Conservation (phyloP, 2,797 vertebrate species). For the Yasuhikotakia modesta region DNA sequence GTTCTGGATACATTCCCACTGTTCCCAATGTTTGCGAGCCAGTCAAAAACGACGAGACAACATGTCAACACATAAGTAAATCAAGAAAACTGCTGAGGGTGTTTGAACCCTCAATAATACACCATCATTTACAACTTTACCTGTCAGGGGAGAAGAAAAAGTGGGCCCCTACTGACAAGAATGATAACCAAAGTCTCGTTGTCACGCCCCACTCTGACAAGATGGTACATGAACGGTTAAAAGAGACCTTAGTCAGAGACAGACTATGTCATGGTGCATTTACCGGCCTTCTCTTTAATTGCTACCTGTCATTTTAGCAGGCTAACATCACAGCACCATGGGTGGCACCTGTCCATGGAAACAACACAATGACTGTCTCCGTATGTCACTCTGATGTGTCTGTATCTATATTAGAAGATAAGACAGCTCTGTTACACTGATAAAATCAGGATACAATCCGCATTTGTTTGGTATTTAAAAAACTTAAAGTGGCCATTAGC, state of each 20-base stretch:
- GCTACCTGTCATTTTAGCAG: conserved; percentile 64
- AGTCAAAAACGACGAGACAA: conserved; percentile 52
- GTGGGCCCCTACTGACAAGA: conserved; percentile 70
- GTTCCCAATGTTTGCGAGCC: conserved; percentile 41
- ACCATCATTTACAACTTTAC: conserved; percentile 69
- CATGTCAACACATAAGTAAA: conserved; percentile 65
- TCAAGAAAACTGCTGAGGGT: conserved; percentile 58
- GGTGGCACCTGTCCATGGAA: conserved; percentile 59
- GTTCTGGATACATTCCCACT: conserved; percentile 18
- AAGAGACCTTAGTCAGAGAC: conserved; percentile 60
- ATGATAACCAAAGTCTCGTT: conserved; percentile 71
- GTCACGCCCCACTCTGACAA: conserved; percentile 74
- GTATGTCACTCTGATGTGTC: conserved; percentile 42
- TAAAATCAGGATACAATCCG: background rate
- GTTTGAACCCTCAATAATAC: conserved; percentile 65
- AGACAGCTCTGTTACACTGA: conserved; percentile 36
- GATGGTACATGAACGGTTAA: conserved; percentile 74
- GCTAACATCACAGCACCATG: conserved; percentile 63
- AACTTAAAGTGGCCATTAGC: conserved; percentile 20
- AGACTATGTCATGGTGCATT: conserved; percentile 48
- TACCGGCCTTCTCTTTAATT: conserved; percentile 62
- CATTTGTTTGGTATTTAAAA: background rate
- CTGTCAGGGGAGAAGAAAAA: conserved; percentile 70
- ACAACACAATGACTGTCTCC: conserved; percentile 44
- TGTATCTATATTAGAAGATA: conserved; percentile 36